These are phyloP conservation scores for Morpho deidamia DNA, from an alignment of 2,888 invertebrate genomes.

Conservation along the genomic window DNA sequence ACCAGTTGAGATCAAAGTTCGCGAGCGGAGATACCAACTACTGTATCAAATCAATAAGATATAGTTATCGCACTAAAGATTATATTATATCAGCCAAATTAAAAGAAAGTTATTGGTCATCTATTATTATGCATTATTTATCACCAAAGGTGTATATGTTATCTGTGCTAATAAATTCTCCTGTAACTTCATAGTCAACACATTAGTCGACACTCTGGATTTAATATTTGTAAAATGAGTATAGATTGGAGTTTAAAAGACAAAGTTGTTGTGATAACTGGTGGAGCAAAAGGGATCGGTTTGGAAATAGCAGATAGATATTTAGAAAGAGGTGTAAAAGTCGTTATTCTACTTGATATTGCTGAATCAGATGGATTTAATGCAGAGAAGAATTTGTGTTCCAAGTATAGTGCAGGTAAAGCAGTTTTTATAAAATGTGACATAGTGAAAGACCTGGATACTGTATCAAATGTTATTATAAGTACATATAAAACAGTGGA, in stretches of 20 bases:
- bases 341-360: conserved; percentile 40
- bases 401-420: conserved; percentile 58
- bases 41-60: no score
- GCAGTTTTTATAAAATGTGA: conserved; percentile 69
- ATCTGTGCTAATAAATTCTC: no score
- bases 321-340: conserved; percentile 47
- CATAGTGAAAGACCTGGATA: conserved; percentile 63
- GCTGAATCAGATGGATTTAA: conserved; percentile 45
- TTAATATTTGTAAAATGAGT: not conserved
- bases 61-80: no score
- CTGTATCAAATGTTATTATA: conserved; percentile 43
- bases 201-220: not conserved
- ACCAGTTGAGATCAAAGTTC: no score
- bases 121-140: no score
- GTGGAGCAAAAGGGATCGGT: conserved; percentile 76
- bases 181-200: no score
- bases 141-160: no score
- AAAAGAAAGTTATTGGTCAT: no score
- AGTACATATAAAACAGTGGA: conserved; percentile 51
- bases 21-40: no score
- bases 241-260: conserved; percentile 23
- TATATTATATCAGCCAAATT: no score
- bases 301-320: conserved; percentile 58
- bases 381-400: conserved; percentile 54
- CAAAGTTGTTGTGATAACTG: conserved; percentile 56